Conservation (phyloP, 2,888 invertebrate genomes). For the Acrocyrtus sp. region DNA sequence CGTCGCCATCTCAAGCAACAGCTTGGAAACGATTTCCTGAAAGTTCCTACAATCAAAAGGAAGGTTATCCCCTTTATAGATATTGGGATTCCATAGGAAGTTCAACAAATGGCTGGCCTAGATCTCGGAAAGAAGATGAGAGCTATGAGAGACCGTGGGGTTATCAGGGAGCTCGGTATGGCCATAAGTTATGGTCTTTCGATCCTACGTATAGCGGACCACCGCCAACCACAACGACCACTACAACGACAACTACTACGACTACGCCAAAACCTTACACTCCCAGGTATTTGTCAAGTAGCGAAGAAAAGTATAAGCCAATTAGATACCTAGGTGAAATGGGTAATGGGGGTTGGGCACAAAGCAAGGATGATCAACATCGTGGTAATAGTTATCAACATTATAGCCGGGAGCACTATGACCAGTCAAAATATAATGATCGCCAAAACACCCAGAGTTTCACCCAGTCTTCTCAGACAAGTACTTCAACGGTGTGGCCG, state of each 20-base stretch:
- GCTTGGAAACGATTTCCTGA: too few relatives aligned
- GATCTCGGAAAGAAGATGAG: constrained; percentile 8
- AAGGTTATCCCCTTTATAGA: not conserved
- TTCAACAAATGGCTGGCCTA: constrained; percentile 18
- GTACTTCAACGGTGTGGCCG: constrained; percentile 15
- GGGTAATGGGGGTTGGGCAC: not conserved
- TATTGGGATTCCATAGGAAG: constrained; percentile 32
- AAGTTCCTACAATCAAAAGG: too few relatives aligned
- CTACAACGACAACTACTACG: constrained; percentile 30
- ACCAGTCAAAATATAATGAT: too few relatives aligned
- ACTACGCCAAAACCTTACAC: constrained; percentile 41
- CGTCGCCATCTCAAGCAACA: not conserved
- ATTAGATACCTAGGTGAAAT: constrained; percentile 35
- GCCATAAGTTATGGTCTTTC: constrained; percentile 44
- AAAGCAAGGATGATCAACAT: too few relatives aligned
- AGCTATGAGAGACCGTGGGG: not conserved
- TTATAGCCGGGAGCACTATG: not conserved
- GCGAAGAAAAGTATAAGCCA: constrained; percentile 51
- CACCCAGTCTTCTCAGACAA: too few relatives aligned
- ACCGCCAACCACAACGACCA: constrained; percentile 35
- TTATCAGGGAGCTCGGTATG: constrained; percentile 4
- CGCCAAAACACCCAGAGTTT: too few relatives aligned
- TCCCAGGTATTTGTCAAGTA: constrained; percentile 44
- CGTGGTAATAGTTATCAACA: too few relatives aligned
- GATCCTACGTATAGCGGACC: constrained; percentile 39